Evolutionary conservation across 2,888 invertebrate genomes (phyloP), one percentile per base, ranked within the genome.

Genomic region (Pseudococcus jackbeardsleyi): DNA sequence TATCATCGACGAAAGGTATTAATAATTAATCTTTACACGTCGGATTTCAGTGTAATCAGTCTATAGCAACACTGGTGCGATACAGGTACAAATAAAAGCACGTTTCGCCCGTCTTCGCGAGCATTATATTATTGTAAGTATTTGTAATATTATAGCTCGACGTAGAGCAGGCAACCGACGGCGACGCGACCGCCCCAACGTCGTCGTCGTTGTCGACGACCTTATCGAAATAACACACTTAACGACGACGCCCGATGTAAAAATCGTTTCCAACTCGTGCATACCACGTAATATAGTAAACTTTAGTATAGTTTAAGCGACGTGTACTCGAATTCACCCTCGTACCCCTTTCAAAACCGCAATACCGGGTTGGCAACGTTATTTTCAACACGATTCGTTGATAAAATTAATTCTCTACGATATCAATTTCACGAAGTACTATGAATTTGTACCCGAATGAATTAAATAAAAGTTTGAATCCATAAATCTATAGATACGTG

Each of bases 231-330:
- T 64, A 26, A 72, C 26, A 72, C 68, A 72, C 68, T 72, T 72
- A 72, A 72, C 68, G 68, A 72, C 68, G 68, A 72, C 68, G 64
- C 64, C 64, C 68, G 68, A 72, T 72, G 68, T 72, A 72, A 59
- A 72, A 72, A 72, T 72, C 68, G 68, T 72, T 72, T 72, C 68
- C 8, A 72, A 72, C 26, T 72, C 68, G 64, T 22, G 64, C 22
- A 64, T 64, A 64, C 19, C 19, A 64, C 19, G 50, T 15, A 11
- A 8, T 50, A 50, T 17, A 50, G 15, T 12, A 33, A 33, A 33
- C 26, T 33, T 33, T 33, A 33, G 26, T 50, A 50, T 50, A 17
- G 15, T 17, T 12, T 17, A 50, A 50, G 15, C 50, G 7, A 11
- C 12, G 12, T 17, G 50, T 50, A 17, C 50, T 46, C 9, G 8